Evolutionary conservation across 1,140 invertebrate genomes (phyloP).

Genomic region (Sycophila sp.): DNA sequence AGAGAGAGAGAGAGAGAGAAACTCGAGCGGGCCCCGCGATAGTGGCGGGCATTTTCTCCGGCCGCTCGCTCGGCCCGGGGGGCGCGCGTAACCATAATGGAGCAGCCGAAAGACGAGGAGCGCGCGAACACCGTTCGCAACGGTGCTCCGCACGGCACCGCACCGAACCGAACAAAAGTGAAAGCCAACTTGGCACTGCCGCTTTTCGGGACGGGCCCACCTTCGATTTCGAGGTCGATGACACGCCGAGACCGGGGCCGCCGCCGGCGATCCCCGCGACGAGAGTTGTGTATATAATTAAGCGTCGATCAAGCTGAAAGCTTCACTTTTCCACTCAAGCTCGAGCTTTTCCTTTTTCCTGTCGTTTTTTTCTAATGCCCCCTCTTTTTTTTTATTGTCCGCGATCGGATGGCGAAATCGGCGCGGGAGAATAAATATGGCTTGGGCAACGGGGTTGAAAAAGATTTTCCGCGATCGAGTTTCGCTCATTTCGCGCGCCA

Average conservation of each 20-base stretch:
- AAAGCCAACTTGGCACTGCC: constrained; percentile 56
- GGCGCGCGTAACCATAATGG: constrained; percentile 17
- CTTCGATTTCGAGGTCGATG: constrained; percentile 60
- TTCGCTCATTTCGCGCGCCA: too few species aligned
- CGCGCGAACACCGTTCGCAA: constrained; percentile 25
- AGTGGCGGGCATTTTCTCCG: constrained; percentile 24
- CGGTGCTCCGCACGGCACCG: constrained; percentile 11
- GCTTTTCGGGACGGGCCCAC: constrained; percentile 55
- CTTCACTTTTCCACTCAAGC: too few species aligned
- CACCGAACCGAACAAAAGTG: constrained; percentile 56
- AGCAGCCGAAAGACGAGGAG: background rate
- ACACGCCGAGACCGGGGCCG: constrained; percentile 41
- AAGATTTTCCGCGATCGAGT: too few species aligned
- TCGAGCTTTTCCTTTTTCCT: background rate
- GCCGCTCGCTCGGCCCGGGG: constrained; percentile 1
- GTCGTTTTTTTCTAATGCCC: too few species aligned
- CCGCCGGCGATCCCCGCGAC: background rate
- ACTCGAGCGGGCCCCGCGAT: background rate
- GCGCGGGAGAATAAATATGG: too few species aligned
- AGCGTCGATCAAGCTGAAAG: background rate
- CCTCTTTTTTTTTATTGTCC: too few species aligned
- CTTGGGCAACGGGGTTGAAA: too few species aligned
- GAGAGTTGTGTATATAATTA: too few species aligned
- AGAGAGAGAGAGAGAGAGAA: constrained; percentile 17
- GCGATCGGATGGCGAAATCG: too few species aligned